Conservation (phyloP, 1,140 invertebrate genomes). For the Leptinotarsa defecta region DNA sequence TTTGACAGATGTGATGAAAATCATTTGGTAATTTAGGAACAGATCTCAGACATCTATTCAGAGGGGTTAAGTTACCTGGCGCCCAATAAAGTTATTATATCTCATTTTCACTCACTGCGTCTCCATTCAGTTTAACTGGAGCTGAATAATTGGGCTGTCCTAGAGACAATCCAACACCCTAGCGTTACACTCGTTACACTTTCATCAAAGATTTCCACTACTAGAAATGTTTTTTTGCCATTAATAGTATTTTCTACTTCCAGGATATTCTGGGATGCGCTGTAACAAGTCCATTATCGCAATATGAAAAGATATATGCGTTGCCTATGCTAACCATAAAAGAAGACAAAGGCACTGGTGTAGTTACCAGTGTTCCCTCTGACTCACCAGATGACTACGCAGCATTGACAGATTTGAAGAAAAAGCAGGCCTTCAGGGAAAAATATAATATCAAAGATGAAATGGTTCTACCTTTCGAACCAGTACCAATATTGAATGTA, state of each 20-base stretch:
- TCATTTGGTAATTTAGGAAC: no score
- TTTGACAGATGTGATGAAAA: no score
- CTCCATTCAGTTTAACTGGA: no score
- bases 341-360: conserved; percentile 96
- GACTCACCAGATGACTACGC: conserved; percentile 99
- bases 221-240: no score
- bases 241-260: neutral
- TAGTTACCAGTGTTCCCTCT: conserved; percentile 98
- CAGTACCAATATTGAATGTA: conserved; percentile 91
- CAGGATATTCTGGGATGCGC: conserved; percentile 72
- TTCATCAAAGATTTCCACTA: no score
- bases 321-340: conserved; percentile 98
- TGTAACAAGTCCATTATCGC: conserved; percentile 83
- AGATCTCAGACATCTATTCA: no score
- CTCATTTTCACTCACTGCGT: no score
- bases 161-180: no score
- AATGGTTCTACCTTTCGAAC: conserved; percentile 77
- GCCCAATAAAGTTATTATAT: no score
- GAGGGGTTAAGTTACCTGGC: no score
- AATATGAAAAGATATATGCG: conserved; percentile 84
- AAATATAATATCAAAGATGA: conserved; percentile 93
- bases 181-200: no score
- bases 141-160: no score
- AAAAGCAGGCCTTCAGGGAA: conserved; percentile 89
- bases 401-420: conserved; percentile 92